A percentile compares a stretch with the other conserved stretches of the same genome.
Evolutionary conservation across 2,797 vertebrate species (phyloP).

Genomic region (Pteropus rufus): DNA sequence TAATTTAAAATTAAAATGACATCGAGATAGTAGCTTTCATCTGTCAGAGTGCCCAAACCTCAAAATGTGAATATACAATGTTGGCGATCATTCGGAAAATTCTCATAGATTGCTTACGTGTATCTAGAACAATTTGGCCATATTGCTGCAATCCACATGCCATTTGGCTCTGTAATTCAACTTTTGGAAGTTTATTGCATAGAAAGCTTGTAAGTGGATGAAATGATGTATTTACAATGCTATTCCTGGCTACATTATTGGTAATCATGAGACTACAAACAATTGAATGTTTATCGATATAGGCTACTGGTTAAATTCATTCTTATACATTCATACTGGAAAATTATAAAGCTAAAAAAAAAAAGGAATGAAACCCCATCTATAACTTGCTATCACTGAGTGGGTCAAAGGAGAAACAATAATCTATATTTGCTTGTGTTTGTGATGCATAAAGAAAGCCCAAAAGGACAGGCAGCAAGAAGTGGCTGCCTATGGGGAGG

Average conservation of each 20-base stretch:
- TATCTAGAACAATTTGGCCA: neutral
- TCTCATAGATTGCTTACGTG: neutral
- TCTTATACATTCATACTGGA: neutral
- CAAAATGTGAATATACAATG: neutral
- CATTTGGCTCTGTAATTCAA: neutral
- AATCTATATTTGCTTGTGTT: neutral
- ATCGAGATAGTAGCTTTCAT: neutral
- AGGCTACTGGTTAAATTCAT: neutral
- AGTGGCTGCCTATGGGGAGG: neutral
- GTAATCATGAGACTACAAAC: neutral
- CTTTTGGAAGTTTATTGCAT: neutral
- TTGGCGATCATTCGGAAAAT: neutral
- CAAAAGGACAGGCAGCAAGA: neutral
- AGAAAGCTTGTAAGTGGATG: neutral
- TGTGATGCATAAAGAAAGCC: neutral
- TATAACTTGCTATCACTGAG: neutral
- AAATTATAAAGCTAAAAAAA: neutral
- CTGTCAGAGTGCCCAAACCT: neutral
- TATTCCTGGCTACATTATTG: neutral
- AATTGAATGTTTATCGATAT: neutral
- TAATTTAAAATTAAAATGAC: neutral
- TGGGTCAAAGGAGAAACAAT: neutral
- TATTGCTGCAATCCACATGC: neutral
- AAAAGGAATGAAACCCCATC: neutral
- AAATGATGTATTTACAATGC: neutral